phyloP scores from a whole-genome alignment of 37 sponge, comb jelly and placozoan genomes.

The Aphrocallistes beatrix region DNA sequence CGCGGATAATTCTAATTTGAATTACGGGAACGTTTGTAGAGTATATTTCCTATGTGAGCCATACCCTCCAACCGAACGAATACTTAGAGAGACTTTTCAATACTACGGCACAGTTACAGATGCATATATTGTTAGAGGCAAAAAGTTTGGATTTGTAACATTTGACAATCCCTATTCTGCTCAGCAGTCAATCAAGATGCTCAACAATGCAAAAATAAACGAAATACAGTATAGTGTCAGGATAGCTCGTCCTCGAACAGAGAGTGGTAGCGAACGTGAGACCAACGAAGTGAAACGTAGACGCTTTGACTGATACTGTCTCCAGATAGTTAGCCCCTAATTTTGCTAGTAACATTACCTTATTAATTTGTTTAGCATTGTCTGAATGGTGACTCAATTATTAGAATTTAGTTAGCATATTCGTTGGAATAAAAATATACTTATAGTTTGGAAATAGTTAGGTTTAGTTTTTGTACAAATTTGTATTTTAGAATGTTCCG shows the following conservation, averaged over 20 bases:
- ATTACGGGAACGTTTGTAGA: slow-evolving; percentile 47
- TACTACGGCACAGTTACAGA: slow-evolving; percentile 78
- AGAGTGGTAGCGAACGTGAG: background rate
- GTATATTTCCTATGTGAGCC: slow-evolving; percentile 88
- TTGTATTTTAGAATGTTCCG: no score
- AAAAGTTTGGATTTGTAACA: slow-evolving; percentile 88
- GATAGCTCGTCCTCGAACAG: background rate
- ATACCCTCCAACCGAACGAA: slow-evolving; percentile 58
- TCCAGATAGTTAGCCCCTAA: no score
- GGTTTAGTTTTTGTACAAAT: no score
- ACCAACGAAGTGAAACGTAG: background rate
- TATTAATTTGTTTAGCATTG: no score
- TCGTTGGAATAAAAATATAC: no score
- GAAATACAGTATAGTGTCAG: background rate
- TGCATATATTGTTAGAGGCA: slow-evolving; percentile 72
- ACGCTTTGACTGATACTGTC: background rate
- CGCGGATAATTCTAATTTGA: slow-evolving; percentile 39
- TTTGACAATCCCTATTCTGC: slow-evolving; percentile 57
- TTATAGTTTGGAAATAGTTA: no score
- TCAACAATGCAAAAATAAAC: background rate
- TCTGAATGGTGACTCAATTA: no score
- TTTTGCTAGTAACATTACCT: no score
- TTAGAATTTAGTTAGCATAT: no score
- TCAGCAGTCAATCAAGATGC: slow-evolving; percentile 44
- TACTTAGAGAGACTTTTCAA: slow-evolving; percentile 64